phyloP scores from a whole-genome alignment of 2,797 vertebrate species.

The Hydrophis major region DNA sequence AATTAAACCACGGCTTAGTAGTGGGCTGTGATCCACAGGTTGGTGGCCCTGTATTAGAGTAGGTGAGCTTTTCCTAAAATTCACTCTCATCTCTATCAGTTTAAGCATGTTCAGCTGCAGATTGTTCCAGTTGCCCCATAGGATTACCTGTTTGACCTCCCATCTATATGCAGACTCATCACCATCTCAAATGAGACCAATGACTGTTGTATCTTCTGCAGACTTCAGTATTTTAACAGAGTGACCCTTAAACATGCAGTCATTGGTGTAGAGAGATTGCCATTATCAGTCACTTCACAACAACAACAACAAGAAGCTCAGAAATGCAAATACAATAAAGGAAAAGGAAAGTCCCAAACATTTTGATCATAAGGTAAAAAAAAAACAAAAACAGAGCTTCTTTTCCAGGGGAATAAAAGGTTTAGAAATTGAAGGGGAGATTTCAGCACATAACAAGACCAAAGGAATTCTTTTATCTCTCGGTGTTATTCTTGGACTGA shows the following conservation, averaged over 20 bases:
- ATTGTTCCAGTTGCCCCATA: neutral
- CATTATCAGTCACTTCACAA: neutral
- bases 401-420: neutral
- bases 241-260: neutral
- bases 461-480: neutral
- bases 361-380: neutral
- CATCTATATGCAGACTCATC: neutral
- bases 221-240: neutral
- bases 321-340: neutral
- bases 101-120: neutral
- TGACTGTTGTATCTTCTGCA: neutral
- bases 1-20: too few species aligned
- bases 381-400: too few species aligned
- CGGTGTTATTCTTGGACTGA: neutral
- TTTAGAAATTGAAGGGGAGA: neutral
- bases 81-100: neutral
- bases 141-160: neutral
- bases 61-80: neutral
- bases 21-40: too few species aligned
- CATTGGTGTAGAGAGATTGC: neutral
- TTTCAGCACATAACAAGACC: neutral
- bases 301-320: neutral
- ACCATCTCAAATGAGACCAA: neutral
- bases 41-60: neutral
- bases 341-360: neutral